These are phyloP conservation scores for Urophycis tenuis DNA, from an alignment of 2,797 vertebrate genomes.

Conservation along the genomic window DNA sequence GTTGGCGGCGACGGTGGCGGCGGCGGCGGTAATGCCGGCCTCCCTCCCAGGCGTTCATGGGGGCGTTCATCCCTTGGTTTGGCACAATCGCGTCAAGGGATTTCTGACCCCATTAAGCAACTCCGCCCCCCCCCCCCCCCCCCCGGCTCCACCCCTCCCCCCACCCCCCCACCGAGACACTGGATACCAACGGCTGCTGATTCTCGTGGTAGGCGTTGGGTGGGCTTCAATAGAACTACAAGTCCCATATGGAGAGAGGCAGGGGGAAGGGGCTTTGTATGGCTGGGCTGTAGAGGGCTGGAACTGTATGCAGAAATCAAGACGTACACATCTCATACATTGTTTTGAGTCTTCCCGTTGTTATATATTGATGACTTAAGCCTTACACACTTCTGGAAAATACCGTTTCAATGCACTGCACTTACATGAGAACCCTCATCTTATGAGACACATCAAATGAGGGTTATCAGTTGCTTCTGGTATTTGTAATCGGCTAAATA, in stretches of 20 bases:
- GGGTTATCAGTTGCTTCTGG: slow-evolving; percentile 7
- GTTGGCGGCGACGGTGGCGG: too few species aligned
- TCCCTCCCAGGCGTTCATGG: neutral
- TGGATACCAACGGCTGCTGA: slow-evolving; percentile 1
- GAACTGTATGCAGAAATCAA: neutral
- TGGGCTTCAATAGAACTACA: slow-evolving; percentile 14
- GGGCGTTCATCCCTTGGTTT: neutral
- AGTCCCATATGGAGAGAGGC: slow-evolving; percentile 1
- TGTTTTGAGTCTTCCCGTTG: neutral
- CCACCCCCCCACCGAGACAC: slow-evolving; percentile 46
- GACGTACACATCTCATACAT: neutral
- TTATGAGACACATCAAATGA: neutral
- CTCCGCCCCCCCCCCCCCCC: neutral
- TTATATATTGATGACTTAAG: slow-evolving; percentile 6
- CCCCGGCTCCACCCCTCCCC: neutral
- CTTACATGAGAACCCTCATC: slow-evolving; percentile 11
- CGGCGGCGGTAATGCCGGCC: neutral
- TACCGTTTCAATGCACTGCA: slow-evolving; percentile 22
- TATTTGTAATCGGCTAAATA: slow-evolving; percentile 24
- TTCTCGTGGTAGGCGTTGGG: slow-evolving; percentile 9
- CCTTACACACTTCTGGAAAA: neutral
- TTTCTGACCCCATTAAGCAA: neutral
- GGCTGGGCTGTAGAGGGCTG: slow-evolving; percentile 3
- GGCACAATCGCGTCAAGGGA: slow-evolving; percentile 4
- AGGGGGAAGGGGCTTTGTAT: neutral